Evolutionary conservation across 2,113 vertebrate species (phyloP).

Genomic region (Gymnarchus niloticus): DNA sequence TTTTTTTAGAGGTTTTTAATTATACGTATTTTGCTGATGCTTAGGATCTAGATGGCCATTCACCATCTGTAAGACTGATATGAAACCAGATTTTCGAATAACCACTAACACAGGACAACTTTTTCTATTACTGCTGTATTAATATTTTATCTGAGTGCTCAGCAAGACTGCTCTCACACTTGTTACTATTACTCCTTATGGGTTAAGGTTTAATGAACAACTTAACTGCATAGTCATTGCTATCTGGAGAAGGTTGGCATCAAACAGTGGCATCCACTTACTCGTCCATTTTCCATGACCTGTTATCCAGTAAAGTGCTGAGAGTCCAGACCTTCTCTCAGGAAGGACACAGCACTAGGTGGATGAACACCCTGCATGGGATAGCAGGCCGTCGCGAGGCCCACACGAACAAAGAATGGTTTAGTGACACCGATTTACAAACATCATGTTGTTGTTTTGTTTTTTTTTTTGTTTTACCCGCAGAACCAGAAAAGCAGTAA

Average conservation of each 20-base stretch:
- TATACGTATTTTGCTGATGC: no score
- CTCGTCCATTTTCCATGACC: background rate
- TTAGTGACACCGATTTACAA: background rate
- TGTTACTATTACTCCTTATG: background rate
- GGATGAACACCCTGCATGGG: background rate
- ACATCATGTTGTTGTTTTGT: no score
- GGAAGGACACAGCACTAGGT: background rate
- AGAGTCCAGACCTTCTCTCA: background rate
- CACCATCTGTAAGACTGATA: background rate
- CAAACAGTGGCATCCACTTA: background rate
- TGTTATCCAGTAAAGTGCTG: background rate
- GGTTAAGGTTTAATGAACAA: background rate
- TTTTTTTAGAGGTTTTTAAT: no score
- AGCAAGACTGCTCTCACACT: background rate
- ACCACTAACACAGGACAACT: background rate
- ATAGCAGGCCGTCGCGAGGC: background rate
- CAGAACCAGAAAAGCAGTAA: no score
- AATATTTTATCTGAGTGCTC: background rate
- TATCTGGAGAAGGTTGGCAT: background rate
- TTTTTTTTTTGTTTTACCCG: background rate
- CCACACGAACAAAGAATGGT: background rate
- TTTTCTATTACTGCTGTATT: background rate
- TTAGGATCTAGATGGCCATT: no score
- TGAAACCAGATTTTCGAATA: background rate
- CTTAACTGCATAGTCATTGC: background rate